Evolutionary conservation across 2,797 vertebrate species (phyloP).

Genomic region (Xiphophorus birchmanni): DNA sequence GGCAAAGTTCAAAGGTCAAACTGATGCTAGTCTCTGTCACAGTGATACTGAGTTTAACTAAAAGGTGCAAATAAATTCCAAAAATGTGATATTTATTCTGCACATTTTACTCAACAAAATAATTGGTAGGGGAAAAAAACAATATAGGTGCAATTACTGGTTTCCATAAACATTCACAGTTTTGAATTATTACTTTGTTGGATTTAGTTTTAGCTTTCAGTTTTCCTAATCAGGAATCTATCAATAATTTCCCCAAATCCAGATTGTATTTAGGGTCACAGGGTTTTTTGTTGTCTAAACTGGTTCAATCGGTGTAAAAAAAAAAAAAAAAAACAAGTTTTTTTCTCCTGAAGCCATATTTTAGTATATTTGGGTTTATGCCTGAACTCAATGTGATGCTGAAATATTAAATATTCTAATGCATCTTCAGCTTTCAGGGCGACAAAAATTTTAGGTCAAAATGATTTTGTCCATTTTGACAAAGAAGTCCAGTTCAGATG

Average conservation of each 20-base stretch:
- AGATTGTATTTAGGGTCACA: background rate
- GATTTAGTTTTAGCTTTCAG: background rate
- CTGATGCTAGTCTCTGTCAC: background rate
- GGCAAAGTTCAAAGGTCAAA: background rate
- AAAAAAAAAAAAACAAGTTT: too few species aligned
- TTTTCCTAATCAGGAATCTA: background rate
- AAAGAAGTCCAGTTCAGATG: background rate
- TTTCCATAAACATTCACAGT: background rate
- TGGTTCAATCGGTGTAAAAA: too few species aligned
- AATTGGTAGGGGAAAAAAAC: background rate
- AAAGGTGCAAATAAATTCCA: too few species aligned
- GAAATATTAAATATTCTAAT: background rate
- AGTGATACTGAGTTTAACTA: too few species aligned
- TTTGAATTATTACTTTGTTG: too few species aligned
- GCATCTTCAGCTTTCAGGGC: background rate
- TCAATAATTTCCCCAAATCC: background rate
- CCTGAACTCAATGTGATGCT: background rate
- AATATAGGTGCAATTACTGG: background rate
- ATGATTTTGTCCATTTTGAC: background rate
- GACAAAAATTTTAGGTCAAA: background rate
- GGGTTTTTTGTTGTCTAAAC: background rate
- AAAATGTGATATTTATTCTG: background rate
- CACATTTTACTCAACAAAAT: background rate
- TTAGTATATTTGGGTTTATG: background rate
- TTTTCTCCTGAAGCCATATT: background rate